phyloP scores from a whole-genome alignment of 2,797 vertebrate species.

The Danio tinwini region DNA sequence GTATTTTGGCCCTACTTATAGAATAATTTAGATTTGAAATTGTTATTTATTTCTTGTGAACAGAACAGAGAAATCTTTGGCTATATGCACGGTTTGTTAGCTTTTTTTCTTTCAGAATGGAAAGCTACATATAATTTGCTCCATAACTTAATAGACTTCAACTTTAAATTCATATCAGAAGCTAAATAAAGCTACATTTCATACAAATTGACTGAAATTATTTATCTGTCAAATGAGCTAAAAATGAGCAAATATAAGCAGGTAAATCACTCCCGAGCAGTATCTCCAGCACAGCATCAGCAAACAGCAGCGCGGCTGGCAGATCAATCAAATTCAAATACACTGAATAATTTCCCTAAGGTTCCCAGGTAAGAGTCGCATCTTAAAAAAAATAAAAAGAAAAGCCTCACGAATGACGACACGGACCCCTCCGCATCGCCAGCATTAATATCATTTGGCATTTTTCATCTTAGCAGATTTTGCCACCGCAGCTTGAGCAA shows the following conservation, averaged over 20 bases:
- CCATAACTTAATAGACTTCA: not conserved
- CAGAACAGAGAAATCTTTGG: slow-evolving; percentile 30
- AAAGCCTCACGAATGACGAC: slow-evolving; percentile 63
- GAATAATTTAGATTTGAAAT: slow-evolving; percentile 19
- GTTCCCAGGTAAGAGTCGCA: slow-evolving; percentile 69
- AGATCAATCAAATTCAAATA: slow-evolving; percentile 78
- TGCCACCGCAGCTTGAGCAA: slow-evolving; percentile 76
- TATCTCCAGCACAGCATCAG: slow-evolving; percentile 28
- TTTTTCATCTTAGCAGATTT: slow-evolving; percentile 73
- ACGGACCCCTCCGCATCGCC: slow-evolving; percentile 69
- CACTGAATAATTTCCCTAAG: slow-evolving; percentile 73
- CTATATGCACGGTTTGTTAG: slow-evolving; percentile 7
- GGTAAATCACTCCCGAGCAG: slow-evolving; percentile 34
- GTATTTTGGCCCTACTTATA: not conserved
- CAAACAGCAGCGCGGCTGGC: slow-evolving; percentile 68
- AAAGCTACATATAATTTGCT: slow-evolving; percentile 1
- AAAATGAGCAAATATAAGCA: slow-evolving; percentile 35
- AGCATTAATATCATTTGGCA: slow-evolving; percentile 76
- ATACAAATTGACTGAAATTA: slow-evolving; percentile 22
- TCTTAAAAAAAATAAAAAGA: slow-evolving; percentile 64
- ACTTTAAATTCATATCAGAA: slow-evolving; percentile 11
- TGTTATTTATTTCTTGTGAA: slow-evolving; percentile 36
- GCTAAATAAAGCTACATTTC: slow-evolving; percentile 13
- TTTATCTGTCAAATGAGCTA: slow-evolving; percentile 25
- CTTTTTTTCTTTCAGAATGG: slow-evolving; percentile 25